Conservation (phyloP, 2,113 vertebrate species). For the Ia io region DNA sequence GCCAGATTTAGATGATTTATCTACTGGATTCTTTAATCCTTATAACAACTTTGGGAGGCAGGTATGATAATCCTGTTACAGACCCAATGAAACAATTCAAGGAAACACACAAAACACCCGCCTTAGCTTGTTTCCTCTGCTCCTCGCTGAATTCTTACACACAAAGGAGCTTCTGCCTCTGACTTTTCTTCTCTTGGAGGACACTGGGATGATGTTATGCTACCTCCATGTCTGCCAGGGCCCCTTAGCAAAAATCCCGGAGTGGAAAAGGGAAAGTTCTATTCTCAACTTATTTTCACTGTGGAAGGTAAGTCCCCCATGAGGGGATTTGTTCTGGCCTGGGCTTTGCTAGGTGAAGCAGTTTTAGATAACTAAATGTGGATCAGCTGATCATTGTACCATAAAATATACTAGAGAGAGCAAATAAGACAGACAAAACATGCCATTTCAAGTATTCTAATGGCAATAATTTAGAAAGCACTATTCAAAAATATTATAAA, state of each 20-base stretch:
- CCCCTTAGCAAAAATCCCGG: background rate
- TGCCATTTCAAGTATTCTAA: background rate
- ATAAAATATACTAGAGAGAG: background rate
- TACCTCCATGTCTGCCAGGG: background rate
- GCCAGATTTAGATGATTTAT: background rate
- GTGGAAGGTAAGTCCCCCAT: background rate
- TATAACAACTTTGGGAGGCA: background rate
- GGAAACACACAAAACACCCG: background rate
- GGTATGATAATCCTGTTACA: rapidly evolving
- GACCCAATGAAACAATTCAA: background rate
- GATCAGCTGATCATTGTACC: background rate
- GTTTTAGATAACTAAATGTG: background rate
- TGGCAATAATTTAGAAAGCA: slow-evolving; percentile 3
- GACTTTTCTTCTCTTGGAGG: background rate
- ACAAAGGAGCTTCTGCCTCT: background rate
- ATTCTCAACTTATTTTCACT: background rate
- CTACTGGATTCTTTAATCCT: background rate
- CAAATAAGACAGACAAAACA: background rate
- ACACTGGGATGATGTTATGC: background rate
- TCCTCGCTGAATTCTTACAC: background rate
- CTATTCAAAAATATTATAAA: background rate
- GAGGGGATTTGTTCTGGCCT: background rate
- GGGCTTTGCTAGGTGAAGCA: background rate
- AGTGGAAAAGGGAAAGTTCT: background rate
- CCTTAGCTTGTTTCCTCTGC: background rate